phyloP scores from a whole-genome alignment of 2,113 vertebrate genomes.

The Catagonus wagneri region DNA sequence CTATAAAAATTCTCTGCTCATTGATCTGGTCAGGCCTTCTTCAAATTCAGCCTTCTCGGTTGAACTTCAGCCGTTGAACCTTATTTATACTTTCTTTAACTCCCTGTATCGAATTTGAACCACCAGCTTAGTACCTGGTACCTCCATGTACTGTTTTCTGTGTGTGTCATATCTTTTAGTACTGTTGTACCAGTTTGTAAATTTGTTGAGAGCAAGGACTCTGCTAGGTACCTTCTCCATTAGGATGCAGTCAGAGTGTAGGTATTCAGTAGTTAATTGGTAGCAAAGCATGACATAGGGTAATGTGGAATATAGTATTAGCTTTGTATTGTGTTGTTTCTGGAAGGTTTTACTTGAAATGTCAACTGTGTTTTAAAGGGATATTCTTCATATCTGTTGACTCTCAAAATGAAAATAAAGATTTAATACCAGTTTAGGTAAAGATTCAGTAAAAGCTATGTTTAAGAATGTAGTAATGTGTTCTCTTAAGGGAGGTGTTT shows the following conservation, averaged over 20 bases:
- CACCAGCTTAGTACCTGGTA: background rate
- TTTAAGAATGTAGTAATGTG: conserved; percentile 19
- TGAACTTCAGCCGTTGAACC: background rate
- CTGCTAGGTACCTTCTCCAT: background rate
- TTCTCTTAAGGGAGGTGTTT: background rate
- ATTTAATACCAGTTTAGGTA: conserved; percentile 34
- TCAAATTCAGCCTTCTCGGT: background rate
- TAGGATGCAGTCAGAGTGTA: background rate
- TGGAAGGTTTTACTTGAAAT: conserved; percentile 27
- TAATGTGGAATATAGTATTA: background rate
- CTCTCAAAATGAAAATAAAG: conserved; percentile 27
- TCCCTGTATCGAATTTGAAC: background rate
- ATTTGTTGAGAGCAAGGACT: background rate
- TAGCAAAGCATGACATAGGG: background rate
- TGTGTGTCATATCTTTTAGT: background rate
- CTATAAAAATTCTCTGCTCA: background rate
- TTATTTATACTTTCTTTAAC: background rate
- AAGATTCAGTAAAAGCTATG: background rate
- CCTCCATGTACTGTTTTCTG: background rate
- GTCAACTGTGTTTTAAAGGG: background rate
- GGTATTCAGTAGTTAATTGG: background rate
- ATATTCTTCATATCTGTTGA: background rate
- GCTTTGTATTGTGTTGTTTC: no score
- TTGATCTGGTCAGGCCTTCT: background rate
- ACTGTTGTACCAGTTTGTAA: background rate